These are phyloP conservation scores for Amblyopsis hoosieri DNA, from an alignment of 2,797 vertebrate species.

Conservation along the genomic window DNA sequence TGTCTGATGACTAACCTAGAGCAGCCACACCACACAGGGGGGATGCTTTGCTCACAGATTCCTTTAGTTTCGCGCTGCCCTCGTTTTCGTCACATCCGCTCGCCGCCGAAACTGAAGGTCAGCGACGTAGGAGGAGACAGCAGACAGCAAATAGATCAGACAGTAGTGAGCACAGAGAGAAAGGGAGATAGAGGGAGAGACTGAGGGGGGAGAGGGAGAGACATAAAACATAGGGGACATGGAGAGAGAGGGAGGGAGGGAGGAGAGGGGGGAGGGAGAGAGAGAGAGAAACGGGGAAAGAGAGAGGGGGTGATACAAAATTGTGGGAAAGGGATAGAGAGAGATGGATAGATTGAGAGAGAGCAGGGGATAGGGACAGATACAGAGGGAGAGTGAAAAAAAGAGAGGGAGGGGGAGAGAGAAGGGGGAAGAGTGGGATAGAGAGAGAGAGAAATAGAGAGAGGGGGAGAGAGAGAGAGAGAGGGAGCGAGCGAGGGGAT, in stretches of 20 bases:
- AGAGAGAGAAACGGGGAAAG: too few relatives aligned
- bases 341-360: slow-evolving; percentile 4
- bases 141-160: slow-evolving; percentile 37
- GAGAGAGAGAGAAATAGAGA: too few relatives aligned
- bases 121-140: slow-evolving; percentile 32
- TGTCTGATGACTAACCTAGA: neutral
- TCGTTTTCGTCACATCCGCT: slow-evolving; percentile 35
- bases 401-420: too few relatives aligned
- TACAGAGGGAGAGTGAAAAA: too few relatives aligned
- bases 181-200: too few relatives aligned
- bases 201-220: slow-evolving; percentile 17
- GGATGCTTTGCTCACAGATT: too few relatives aligned
- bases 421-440: too few relatives aligned
- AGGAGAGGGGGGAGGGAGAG: neutral
- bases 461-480: too few relatives aligned
- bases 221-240: slow-evolving; percentile 4
- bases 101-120: slow-evolving; percentile 59
- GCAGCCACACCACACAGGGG: too few relatives aligned
- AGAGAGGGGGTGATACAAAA: too few relatives aligned
- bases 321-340: neutral
- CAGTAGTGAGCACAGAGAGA: neutral
- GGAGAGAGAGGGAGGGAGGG: slow-evolving; percentile 1
- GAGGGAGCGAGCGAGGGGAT: too few relatives aligned
- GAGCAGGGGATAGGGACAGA: neutral
- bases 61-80: slow-evolving; percentile 7